Evolutionary conservation across 2,797 vertebrate species (phyloP), one percentile per base, ranked within the genome.

Genomic region (Octomys mimax): DNA sequence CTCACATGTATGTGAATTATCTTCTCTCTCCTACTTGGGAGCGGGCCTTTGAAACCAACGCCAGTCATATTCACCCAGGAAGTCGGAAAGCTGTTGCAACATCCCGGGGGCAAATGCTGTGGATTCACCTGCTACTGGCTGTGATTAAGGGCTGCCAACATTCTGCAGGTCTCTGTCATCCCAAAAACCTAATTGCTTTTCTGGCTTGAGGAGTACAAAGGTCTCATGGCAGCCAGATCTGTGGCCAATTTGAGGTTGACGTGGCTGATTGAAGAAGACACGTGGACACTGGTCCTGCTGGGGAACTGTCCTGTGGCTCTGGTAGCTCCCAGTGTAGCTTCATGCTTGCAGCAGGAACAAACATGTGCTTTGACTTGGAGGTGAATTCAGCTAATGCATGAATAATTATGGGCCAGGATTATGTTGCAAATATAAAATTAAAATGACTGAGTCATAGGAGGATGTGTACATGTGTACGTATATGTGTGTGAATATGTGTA

Each of bases 41-140:
- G 80, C 24, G 77, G 68, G 78, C 89, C 59, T 94, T 92, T 68
- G 80, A 95, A 89, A 46, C 24, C 6, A 46, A 89, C 4, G 39
- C 75, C 77, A 96, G 90, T 95, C 95, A 91, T 49, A 82, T 3
- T 94, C 95, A 95, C 94, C 95, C 94, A 92, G 95, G 95, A 98
- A 97, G 92, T 95, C n/a, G 16, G 87, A 4, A 52, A 52, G 28
- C 22, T 31, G 8, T 96, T 93, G 93, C 90, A 36, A 95, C 82
- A 96, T 90, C 79, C 70, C 77, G 49, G 42, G 81, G 75, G 82
- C 92, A 93, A 90, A 95, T 42, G 66, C 85, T 96, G 75, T 93
- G 88, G 94, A 90, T 93, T 91, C 42, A 96, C 94, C 92, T 91
- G 85, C 88, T 84, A 73, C 73, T 70, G 83, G 79, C 54, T 95